Evolutionary conservation across 2,888 invertebrate genomes (phyloP), one percentile per base, ranked within the genome.

Genomic region (Parelbella ahira): DNA sequence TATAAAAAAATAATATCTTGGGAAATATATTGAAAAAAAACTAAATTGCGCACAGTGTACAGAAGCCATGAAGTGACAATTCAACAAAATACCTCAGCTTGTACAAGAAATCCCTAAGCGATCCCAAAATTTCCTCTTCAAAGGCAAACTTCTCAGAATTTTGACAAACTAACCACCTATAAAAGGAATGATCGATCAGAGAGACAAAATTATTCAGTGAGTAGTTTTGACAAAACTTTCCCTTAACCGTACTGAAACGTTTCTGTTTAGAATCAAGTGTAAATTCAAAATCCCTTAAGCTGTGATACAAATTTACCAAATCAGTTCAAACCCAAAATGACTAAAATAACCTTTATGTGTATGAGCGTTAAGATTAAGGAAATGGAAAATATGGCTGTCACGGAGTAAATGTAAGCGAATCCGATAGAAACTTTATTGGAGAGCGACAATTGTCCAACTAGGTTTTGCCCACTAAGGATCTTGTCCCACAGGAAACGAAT

Each of bases 261-360:
- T 72, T 56, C 74, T 77, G 70, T 73, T 77, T 70, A 76, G 69
- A 68, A 75, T 78, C 76, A 74, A 78, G 82, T 77, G 74, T 70
- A 70, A 78, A 79, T 76, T 67, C 63, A 58, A 75, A 81, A 84
- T 82, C 81, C 81, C 68, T 69, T 81, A 83, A 84, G 79, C 79
- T 63, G 67, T 70, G 72, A 77, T 76, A 68, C 66, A 58, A 68
- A 71, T 68, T 39, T 45, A 44, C 37, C 43, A 47, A 27, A 20
- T 12, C 6, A 2, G 1, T 21, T 41, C 9, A 6, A 2, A 27
- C 5, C n/a, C 6, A 4, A 41, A 5, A 20, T 27, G n/a, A 9
- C 10, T 10, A 21, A 28, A 34, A 28, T 30, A n/a, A 39, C 38
- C 30, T 34, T 44, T 42, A 42, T 37, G 11, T 9, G 6, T 28